Conservation (phyloP, 2,888 invertebrate species). For the Polydesmus complanatus region DNA sequence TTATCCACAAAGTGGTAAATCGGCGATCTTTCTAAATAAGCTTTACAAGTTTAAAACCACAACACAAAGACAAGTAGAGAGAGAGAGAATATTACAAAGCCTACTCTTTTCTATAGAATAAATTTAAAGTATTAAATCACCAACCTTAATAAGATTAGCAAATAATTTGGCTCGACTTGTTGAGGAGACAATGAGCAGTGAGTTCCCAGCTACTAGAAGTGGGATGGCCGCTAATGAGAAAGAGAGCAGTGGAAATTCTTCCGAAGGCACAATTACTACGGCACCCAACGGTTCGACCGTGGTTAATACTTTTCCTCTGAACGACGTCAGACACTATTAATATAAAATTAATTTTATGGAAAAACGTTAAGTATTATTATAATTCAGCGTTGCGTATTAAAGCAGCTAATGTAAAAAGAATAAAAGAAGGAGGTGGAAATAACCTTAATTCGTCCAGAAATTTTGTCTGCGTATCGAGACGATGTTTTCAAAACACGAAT, state of each 20-base stretch:
- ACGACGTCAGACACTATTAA: not conserved
- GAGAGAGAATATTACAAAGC: too few relatives aligned
- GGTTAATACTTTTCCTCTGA: not conserved
- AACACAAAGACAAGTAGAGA: too few relatives aligned
- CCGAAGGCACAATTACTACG: not conserved
- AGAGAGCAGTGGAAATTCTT: not conserved
- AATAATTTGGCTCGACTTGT: not conserved
- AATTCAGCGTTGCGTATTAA: too few relatives aligned
- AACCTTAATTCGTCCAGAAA: not conserved
- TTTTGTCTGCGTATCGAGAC: not conserved
- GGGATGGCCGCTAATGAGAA: not conserved
- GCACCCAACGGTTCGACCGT: not conserved
- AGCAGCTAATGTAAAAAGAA: not conserved
- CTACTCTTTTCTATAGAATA: too few relatives aligned
- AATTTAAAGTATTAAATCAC: not conserved
- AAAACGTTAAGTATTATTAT: too few relatives aligned
- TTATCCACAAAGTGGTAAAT: too few relatives aligned
- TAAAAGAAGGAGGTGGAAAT: not conserved
- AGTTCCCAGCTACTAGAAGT: not conserved
- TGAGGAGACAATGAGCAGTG: not conserved
- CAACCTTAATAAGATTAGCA: not conserved
- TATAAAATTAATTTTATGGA: too few relatives aligned
- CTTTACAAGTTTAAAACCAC: too few relatives aligned
- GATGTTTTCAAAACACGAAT: not conserved
- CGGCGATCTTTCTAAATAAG: too few relatives aligned